A percentile compares a stretch with the other conserved stretches of the same genome.
Conservation (phyloP, 35 echinoderm and acorn worm genomes). For the Apostichopus parvimensis region DNA sequence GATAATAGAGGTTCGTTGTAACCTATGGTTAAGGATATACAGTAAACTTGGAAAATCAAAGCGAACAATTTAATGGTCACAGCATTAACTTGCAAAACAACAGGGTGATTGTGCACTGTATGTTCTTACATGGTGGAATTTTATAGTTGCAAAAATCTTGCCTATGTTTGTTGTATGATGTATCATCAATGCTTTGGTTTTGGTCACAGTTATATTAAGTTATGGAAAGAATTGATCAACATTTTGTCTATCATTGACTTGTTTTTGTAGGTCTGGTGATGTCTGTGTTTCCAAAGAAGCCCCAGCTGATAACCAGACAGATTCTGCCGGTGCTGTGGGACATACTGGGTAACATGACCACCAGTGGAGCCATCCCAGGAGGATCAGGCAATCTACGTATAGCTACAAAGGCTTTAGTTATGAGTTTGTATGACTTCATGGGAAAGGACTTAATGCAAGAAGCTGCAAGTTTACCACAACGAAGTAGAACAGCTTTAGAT, state of each 20-base stretch:
- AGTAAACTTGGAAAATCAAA: no score
- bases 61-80: no score
- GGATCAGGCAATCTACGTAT: slow-evolving; percentile 85
- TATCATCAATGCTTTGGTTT: no score
- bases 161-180: no score
- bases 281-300: slow-evolving; percentile 78
- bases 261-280: slow-evolving; percentile 68
- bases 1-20: no score
- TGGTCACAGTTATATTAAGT: no score
- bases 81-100: no score
- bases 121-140: no score
- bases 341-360: slow-evolving; percentile 87
- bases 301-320: slow-evolving; percentile 79
- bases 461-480: slow-evolving; percentile 71
- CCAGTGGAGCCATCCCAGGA: slow-evolving; percentile 82
- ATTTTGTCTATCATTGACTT: neutral
- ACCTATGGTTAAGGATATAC: no score
- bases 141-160: no score
- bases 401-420: slow-evolving; percentile 68
- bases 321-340: slow-evolving; percentile 91
- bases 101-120: no score
- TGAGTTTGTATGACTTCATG: slow-evolving; percentile 73
- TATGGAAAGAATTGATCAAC: no score
- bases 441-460: slow-evolving; percentile 79
- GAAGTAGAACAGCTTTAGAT: slow-evolving; percentile 42